A percentile compares a stretch with the other conserved stretches of the same genome.
Conservation (phyloP, 2,888 invertebrate genomes). For the Eubasilissa splendida region DNA sequence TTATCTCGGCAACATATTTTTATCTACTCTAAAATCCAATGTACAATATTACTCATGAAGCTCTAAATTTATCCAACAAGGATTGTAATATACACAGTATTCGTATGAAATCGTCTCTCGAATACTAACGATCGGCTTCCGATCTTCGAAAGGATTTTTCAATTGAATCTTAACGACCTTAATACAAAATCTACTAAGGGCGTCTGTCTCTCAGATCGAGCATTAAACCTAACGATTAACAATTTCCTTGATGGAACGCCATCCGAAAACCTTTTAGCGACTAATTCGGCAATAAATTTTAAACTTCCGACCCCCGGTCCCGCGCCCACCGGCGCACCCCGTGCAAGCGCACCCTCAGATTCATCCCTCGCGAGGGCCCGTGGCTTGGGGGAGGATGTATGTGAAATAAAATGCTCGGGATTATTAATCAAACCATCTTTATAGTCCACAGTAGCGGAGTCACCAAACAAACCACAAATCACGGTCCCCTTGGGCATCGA, state of each 20-base stretch:
- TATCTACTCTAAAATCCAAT: too few species aligned
- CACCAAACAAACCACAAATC: slow-evolving; percentile 55
- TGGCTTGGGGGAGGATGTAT: slow-evolving; percentile 35
- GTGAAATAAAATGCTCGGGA: slow-evolving; percentile 49
- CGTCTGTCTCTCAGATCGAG: slow-evolving; percentile 6
- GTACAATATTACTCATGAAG: too few species aligned
- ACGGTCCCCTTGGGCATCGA: slow-evolving; percentile 24
- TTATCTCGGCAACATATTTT: too few species aligned
- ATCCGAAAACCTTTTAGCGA: slow-evolving; percentile 56
- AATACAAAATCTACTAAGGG: slow-evolving; percentile 16
- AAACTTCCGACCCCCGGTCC: slow-evolving; percentile 49
- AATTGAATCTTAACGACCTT: slow-evolving; percentile 24
- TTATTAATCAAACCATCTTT: slow-evolving; percentile 55
- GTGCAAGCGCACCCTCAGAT: slow-evolving; percentile 10
- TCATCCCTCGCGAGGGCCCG: slow-evolving; percentile 12
- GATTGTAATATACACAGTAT: too few species aligned
- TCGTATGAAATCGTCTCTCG: background rate
- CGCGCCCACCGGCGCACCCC: background rate
- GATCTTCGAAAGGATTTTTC: slow-evolving; percentile 3
- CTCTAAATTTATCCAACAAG: too few species aligned
- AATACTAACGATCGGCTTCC: slow-evolving; percentile 6
- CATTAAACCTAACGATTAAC: slow-evolving; percentile 49
- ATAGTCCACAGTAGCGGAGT: slow-evolving; percentile 45
- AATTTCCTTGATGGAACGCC: slow-evolving; percentile 51
- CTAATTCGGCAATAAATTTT: slow-evolving; percentile 59